Percentiles rank a stretch among this genome's conserved stretches.
phyloP scores from a whole-genome alignment of 1,140 invertebrate species.

The Aethina tumida region DNA sequence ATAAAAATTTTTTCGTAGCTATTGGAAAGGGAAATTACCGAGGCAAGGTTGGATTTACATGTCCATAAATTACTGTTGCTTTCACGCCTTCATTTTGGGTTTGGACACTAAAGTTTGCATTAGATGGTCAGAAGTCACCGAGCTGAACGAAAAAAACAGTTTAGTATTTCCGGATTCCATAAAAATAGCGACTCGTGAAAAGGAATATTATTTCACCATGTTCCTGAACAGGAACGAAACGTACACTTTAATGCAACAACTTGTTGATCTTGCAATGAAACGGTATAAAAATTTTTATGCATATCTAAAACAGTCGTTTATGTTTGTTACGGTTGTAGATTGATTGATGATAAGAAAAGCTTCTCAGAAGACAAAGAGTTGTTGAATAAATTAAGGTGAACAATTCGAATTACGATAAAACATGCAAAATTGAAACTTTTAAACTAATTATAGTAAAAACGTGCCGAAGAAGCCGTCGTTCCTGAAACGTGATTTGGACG shows the following conservation, averaged over 20 bases:
- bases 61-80: constrained; percentile 91
- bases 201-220: constrained; percentile 81
- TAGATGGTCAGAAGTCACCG: constrained; percentile 70
- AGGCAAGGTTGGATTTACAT: constrained; percentile 94
- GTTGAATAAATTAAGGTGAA: constrained; percentile 64
- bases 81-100: constrained; percentile 90
- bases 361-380: constrained; percentile 79
- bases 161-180: constrained; percentile 81
- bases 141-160: constrained; percentile 64
- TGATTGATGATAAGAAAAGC: constrained; percentile 77
- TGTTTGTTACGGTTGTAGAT: constrained; percentile 40
- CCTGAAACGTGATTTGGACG: constrained; percentile 89
- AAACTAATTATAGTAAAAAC: constrained; percentile 52
- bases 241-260: constrained; percentile 84
- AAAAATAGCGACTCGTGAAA: constrained; percentile 70
- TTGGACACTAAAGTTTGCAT: constrained; percentile 81
- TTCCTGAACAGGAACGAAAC: constrained; percentile 84
- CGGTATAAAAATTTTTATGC: constrained; percentile 44
- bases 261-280: constrained; percentile 96
- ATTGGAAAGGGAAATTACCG: constrained; percentile 86
- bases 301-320: constrained; percentile 12
- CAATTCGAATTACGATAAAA: constrained; percentile 5
- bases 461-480: constrained; percentile 79
- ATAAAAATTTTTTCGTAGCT: constrained; percentile 59
- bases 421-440: constrained; percentile 4